phyloP scores from a whole-genome alignment of 2,888 invertebrate genomes.

The Chydorus sphaericus region DNA sequence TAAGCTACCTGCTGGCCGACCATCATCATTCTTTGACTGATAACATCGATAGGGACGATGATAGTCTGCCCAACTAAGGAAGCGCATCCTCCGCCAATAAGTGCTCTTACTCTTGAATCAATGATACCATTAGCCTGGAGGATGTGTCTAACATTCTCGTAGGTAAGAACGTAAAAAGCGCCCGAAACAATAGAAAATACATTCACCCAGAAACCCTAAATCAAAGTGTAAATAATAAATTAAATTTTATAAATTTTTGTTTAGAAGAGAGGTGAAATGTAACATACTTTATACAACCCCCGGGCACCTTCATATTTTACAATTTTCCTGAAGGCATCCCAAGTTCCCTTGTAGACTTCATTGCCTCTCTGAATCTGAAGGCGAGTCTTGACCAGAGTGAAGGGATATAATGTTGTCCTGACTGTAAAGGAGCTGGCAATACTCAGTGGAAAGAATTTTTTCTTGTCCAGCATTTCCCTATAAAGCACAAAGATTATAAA shows the following conservation, averaged over 20 bases:
- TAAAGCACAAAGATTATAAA: too few species aligned
- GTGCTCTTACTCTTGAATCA: conserved; percentile 51
- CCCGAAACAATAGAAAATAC: conserved; percentile 64
- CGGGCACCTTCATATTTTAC: conserved; percentile 64
- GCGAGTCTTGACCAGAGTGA: conserved; percentile 86
- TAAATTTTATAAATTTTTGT: too few species aligned
- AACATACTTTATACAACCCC: conserved; percentile 81
- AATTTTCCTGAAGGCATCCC: conserved; percentile 81
- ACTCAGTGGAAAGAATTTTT: conserved; percentile 81
- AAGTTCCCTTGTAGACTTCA: conserved; percentile 38
- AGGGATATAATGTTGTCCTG: conserved; percentile 64
- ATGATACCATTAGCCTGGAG: conserved; percentile 46
- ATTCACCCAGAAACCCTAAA: conserved; percentile 92
- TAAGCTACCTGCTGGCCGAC: conserved; percentile 42
- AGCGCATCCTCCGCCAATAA: conserved; percentile 79
- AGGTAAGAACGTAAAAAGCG: conserved; percentile 83
- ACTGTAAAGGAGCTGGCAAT: conserved; percentile 74
- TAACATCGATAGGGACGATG: conserved; percentile 89
- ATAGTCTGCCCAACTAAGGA: conserved; percentile 88
- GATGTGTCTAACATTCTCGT: conserved; percentile 75
- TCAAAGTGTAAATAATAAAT: too few species aligned
- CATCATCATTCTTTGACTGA: conserved; percentile 94
- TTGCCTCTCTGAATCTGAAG: conserved; percentile 45
- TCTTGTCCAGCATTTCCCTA: conserved; percentile 97
- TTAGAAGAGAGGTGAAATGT: too few species aligned